phyloP scores from a whole-genome alignment of 2,113 vertebrate genomes.

The Mastomys natalensis region DNA sequence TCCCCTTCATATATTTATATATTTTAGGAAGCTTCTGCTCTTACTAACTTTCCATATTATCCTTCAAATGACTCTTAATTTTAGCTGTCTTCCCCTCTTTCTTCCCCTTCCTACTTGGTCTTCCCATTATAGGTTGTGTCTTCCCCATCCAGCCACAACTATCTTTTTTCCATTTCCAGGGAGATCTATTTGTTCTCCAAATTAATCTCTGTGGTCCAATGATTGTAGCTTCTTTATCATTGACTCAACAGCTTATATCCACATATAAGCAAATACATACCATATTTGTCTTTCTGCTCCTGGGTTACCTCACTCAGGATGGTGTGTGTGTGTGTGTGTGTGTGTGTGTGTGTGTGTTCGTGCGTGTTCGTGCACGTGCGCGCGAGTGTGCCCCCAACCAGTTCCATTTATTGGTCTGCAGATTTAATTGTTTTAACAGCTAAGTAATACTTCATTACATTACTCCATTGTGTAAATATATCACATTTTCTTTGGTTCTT shows the following conservation, averaged over 20 bases:
- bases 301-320: background rate
- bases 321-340: background rate
- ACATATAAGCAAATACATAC: background rate
- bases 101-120: background rate
- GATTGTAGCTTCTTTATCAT: background rate
- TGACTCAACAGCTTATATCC: background rate
- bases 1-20: background rate
- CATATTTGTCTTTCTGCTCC: background rate
- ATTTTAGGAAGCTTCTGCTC: background rate
- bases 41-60: background rate
- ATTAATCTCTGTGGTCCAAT: background rate
- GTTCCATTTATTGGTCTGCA: background rate
- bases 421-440: background rate
- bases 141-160: background rate
- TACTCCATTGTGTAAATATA: background rate
- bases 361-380: too few species aligned
- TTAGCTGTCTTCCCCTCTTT: background rate
- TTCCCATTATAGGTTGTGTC: background rate
- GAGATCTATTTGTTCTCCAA: background rate
- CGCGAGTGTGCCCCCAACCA: too few species aligned
- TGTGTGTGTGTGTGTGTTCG: background rate
- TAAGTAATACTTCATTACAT: background rate
- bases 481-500: background rate
- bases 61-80: background rate
- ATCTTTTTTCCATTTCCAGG: background rate